phyloP scores from a whole-genome alignment of 2,113 vertebrate species.

The Coracopsis vasa region DNA sequence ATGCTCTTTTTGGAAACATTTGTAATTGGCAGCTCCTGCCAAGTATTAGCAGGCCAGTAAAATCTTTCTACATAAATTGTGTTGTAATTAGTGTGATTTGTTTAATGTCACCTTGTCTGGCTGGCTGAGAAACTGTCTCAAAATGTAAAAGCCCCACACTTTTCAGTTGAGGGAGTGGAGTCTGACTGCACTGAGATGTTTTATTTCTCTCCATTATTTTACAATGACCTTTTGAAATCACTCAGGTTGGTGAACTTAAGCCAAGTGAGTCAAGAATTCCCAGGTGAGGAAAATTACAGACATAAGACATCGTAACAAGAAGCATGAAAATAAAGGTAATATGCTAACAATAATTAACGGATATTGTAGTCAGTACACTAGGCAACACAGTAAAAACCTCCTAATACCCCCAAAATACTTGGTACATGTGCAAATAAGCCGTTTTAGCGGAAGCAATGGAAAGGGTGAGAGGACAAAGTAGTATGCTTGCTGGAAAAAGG shows the following conservation, averaged over 20 bases:
- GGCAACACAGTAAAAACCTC: not conserved
- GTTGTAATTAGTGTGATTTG: constrained; percentile 46
- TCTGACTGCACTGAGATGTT: not conserved
- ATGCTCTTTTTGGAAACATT: constrained; percentile 1
- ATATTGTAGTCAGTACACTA: not conserved
- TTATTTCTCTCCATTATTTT: not conserved
- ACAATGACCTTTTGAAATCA: constrained; percentile 1
- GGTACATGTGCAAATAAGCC: not conserved
- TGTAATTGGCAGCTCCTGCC: constrained; percentile 23
- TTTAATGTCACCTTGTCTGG: constrained; percentile 66
- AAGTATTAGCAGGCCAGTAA: constrained; percentile 18
- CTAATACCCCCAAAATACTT: not conserved
- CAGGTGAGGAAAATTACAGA: not conserved
- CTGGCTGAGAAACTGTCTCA: constrained; percentile 33
- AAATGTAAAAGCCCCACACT: not conserved
- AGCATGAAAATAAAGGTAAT: not conserved
- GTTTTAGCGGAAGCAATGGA: not conserved
- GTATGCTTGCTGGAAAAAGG: not conserved
- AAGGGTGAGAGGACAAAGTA: not conserved
- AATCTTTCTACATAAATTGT: constrained; percentile 51
- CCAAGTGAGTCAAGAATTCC: not conserved
- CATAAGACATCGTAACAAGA: not conserved
- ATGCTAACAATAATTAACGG: not conserved
- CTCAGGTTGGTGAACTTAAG: not conserved
- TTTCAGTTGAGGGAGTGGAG: not conserved